These are phyloP conservation scores for Aculops lycopersici DNA, from an alignment of 1,140 invertebrate genomes.

Conservation along the genomic window DNA sequence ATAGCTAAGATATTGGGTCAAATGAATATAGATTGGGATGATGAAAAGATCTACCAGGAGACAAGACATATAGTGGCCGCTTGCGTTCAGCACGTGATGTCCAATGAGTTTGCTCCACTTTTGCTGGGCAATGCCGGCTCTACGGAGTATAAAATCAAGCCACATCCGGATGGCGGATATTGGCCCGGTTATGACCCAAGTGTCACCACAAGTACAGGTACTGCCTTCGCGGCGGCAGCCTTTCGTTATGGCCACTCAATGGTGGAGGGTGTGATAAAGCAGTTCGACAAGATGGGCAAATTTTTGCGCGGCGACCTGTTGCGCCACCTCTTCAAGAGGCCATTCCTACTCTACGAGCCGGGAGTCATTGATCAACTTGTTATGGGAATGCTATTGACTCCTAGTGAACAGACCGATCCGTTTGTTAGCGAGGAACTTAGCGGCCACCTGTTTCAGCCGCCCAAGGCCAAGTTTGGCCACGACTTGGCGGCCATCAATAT, in stretches of 20 bases:
- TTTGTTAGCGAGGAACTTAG: slow-evolving; percentile 59
- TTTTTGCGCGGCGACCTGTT: slow-evolving; percentile 21
- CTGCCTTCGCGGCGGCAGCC: slow-evolving; percentile 18
- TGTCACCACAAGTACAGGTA: slow-evolving; percentile 6
- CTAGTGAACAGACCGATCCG: slow-evolving; percentile 48
- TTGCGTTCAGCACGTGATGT: slow-evolving; percentile 19
- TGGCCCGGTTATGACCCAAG: slow-evolving; percentile 16
- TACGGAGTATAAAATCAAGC: slow-evolving; percentile 9
- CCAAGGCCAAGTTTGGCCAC: slow-evolving; percentile 29
- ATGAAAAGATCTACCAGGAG: slow-evolving; percentile 22
- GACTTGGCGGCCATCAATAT: slow-evolving; percentile 54
- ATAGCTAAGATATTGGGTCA: slow-evolving; percentile 35
- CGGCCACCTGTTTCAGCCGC: slow-evolving; percentile 31
- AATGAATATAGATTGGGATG: slow-evolving; percentile 23
- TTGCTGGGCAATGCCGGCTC: slow-evolving; percentile 15
- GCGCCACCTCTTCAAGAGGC: slow-evolving; percentile 67
- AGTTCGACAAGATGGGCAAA: slow-evolving; percentile 1
- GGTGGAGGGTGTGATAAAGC: slow-evolving; percentile 22
- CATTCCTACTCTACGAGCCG: slow-evolving; percentile 39
- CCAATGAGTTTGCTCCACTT: slow-evolving; percentile 19
- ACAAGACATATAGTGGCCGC: slow-evolving; percentile 18
- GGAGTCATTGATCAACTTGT: slow-evolving; percentile 41
- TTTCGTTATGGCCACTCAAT: slow-evolving; percentile 29
- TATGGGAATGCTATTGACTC: slow-evolving; percentile 48
- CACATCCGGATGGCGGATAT: slow-evolving; percentile 8